Evolutionary conservation across 2,113 vertebrate species (phyloP).

Genomic region (Prunella himalayana): DNA sequence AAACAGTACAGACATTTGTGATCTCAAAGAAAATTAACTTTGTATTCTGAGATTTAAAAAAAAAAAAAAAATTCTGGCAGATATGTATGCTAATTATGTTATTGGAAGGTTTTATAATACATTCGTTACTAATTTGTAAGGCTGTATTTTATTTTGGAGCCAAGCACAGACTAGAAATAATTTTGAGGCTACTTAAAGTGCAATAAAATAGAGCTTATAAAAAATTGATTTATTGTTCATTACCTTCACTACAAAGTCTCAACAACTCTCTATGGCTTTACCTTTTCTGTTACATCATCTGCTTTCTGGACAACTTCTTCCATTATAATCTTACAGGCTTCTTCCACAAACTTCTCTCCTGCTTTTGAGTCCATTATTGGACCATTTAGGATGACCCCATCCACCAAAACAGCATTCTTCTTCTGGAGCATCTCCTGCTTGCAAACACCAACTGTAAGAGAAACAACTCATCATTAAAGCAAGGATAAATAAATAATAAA

Average conservation of each 20-base stretch:
- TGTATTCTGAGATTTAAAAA: not conserved
- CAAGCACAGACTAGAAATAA: not conserved
- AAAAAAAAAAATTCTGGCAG: not conserved
- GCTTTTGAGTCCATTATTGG: slow-evolving; percentile 69
- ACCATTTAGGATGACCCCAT: slow-evolving; percentile 74
- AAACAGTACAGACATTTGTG: not conserved
- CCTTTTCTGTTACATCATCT: slow-evolving; percentile 80
- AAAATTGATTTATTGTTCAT: not conserved
- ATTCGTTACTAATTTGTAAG: not conserved
- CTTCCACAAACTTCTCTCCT: slow-evolving; percentile 80
- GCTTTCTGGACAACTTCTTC: slow-evolving; percentile 83
- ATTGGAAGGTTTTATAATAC: not conserved
- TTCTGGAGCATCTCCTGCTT: slow-evolving; percentile 56
- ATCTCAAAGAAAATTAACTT: not conserved
- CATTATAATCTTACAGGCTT: slow-evolving; percentile 79
- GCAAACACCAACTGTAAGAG: slow-evolving; percentile 47
- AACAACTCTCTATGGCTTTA: slow-evolving; percentile 20
- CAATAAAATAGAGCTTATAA: not conserved
- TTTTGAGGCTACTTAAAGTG: not conserved
- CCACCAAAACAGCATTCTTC: slow-evolving; percentile 71
- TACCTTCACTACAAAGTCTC: not conserved
- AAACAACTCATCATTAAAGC: not conserved
- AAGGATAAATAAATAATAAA: not conserved
- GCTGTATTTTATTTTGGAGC: not conserved
- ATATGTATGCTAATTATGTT: not conserved